These are phyloP conservation scores for Neodontobutis hainanensis DNA, from an alignment of 2,113 vertebrate species.

Conservation along the genomic window DNA sequence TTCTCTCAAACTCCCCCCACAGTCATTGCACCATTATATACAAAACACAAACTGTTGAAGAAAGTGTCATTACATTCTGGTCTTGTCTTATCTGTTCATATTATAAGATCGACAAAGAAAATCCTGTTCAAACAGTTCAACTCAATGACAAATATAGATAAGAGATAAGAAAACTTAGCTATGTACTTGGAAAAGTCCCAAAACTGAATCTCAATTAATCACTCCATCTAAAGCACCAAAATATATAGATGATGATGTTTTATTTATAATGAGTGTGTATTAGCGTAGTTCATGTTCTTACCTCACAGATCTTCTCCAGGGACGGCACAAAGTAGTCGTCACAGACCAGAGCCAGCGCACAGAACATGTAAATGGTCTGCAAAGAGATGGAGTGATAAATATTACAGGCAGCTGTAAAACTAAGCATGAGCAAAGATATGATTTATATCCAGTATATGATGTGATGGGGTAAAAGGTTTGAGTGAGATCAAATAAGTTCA, in stretches of 20 bases:
- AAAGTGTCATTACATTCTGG: too few species aligned
- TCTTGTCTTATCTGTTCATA: too few species aligned
- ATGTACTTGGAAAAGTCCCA: not conserved
- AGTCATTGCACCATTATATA: too few species aligned
- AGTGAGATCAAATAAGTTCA: not conserved
- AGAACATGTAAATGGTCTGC: constrained; percentile 96
- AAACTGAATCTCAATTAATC: too few species aligned
- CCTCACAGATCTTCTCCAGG: constrained; percentile 94
- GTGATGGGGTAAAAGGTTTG: not conserved
- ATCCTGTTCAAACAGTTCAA: too few species aligned
- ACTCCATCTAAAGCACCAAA: not conserved
- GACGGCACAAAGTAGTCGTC: constrained; percentile 98
- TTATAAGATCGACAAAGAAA: too few species aligned
- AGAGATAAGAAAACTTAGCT: too few species aligned
- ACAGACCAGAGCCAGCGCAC: constrained; percentile 91
- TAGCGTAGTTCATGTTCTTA: constrained; percentile 59
- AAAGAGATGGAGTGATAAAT: constrained; percentile 23
- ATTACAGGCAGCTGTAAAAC: constrained; percentile 9
- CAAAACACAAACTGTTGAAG: too few species aligned
- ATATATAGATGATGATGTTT: not conserved
- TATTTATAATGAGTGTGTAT: not conserved
- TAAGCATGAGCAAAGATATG: not conserved
- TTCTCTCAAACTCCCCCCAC: too few species aligned
- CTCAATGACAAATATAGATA: too few species aligned
- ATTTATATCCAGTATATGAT: constrained; percentile 6